Conservation (phyloP, 2,113 vertebrate species). For the Lepus europaeus region DNA sequence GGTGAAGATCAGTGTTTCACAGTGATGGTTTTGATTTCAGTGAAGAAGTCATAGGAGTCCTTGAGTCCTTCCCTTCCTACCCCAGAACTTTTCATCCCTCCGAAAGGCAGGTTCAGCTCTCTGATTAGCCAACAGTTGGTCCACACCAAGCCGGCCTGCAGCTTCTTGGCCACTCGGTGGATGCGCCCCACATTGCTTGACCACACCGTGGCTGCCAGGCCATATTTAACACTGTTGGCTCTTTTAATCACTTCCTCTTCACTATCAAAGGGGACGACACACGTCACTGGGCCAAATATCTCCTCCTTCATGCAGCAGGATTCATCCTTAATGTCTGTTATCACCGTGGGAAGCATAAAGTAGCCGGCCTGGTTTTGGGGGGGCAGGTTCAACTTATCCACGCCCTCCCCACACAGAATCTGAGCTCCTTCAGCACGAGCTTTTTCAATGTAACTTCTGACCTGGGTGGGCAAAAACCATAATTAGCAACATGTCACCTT, state of each 20-base stretch:
- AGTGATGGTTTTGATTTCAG: constrained; percentile 96
- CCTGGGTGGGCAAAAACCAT: constrained; percentile 85
- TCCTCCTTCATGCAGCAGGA: constrained; percentile 97
- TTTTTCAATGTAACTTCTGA: constrained; percentile 91
- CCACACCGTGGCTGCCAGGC: constrained; percentile 95
- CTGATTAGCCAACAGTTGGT: constrained; percentile 98
- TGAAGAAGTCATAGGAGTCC: constrained; percentile 98
- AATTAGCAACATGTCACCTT: constrained; percentile 43
- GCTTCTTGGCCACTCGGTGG: constrained; percentile 92
- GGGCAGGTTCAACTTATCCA: constrained; percentile 91
- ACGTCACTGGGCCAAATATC: constrained; percentile 98
- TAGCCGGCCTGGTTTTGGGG: constrained; percentile 90
- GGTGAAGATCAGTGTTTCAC: constrained; percentile 91
- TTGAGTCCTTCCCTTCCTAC: constrained; percentile 96
- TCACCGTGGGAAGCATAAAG: constrained; percentile 95
- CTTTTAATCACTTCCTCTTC: constrained; percentile 95
- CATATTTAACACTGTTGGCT: constrained; percentile 94
- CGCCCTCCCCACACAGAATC: constrained; percentile 95
- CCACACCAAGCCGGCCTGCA: constrained; percentile 96
- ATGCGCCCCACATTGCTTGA: constrained; percentile 91
- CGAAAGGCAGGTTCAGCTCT: constrained; percentile 97
- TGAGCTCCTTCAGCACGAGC: constrained; percentile 92
- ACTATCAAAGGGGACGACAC: constrained; percentile 93
- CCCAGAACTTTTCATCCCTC: constrained; percentile 97
- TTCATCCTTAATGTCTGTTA: constrained; percentile 91